These are phyloP conservation scores for Podiceps cristatus DNA, from an alignment of 2,113 vertebrate genomes.

Conservation along the genomic window DNA sequence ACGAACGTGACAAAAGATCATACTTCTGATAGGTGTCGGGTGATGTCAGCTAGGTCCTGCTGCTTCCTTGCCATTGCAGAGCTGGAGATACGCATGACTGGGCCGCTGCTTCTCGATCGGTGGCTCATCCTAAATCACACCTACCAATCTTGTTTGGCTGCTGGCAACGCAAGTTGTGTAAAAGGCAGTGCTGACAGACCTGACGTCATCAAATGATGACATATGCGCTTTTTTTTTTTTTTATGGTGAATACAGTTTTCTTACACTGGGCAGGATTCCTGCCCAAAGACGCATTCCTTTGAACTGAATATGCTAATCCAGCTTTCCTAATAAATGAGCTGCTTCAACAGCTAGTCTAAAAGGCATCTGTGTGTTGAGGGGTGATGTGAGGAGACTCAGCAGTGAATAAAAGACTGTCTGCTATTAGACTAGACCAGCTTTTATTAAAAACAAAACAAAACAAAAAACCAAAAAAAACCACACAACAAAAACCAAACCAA, in stretches of 20 bases:
- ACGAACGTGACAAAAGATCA: fast-evolving
- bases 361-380: slow-evolving; percentile 32
- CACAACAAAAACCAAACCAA: too few relatives aligned
- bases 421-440: background rate
- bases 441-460: background rate
- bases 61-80: background rate
- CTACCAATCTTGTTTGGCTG: background rate
- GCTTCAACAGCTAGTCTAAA: slow-evolving; percentile 18
- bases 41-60: background rate
- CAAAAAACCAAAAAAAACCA: too few relatives aligned
- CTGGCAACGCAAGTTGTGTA: background rate
- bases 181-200: background rate
- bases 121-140: background rate
- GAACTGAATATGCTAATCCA: background rate
- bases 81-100: background rate
- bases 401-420: slow-evolving; percentile 40
- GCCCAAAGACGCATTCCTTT: slow-evolving; percentile 25
- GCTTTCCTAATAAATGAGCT: background rate
- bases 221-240: background rate
- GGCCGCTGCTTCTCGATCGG: background rate
- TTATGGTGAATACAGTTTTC: background rate
- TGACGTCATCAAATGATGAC: background rate
- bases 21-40: background rate
- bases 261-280: slow-evolving; percentile 3
- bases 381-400: background rate